phyloP scores from a whole-genome alignment of 2,797 vertebrate genomes.

The Toxotes lorentzi region DNA sequence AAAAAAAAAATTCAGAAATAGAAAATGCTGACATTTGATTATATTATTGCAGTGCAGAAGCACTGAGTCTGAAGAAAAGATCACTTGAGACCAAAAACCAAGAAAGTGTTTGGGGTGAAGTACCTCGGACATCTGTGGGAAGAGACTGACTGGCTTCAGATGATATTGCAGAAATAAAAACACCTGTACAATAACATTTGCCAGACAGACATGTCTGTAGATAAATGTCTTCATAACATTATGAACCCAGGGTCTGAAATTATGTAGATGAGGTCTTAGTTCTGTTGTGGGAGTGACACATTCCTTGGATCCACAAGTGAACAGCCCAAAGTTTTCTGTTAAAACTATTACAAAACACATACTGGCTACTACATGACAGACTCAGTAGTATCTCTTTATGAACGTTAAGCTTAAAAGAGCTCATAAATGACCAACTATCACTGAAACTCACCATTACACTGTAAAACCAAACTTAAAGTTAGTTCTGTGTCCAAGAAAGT shows the following conservation, averaged over 20 bases:
- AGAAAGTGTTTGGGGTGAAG: background rate
- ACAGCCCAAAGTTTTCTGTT: background rate
- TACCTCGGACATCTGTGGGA: conserved; percentile 96
- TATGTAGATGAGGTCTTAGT: background rate
- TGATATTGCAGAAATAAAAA: background rate
- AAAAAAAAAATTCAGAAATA: background rate
- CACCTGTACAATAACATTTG: background rate
- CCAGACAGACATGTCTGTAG: background rate
- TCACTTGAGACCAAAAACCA: background rate
- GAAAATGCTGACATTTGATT: background rate
- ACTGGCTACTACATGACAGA: background rate
- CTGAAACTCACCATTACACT: too few relatives aligned
- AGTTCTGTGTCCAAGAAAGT: too few relatives aligned
- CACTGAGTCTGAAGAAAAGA: background rate
- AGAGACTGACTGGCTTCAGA: conserved; percentile 84
- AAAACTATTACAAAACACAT: background rate
- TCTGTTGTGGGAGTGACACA: background rate
- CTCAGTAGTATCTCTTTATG: background rate
- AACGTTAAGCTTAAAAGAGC: background rate
- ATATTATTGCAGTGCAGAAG: background rate
- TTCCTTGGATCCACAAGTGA: background rate
- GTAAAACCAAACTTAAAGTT: background rate
- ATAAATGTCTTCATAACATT: background rate
- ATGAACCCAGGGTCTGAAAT: background rate
- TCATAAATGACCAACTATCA: too few relatives aligned